Conservation (phyloP, 1,140 invertebrate genomes). For the Drosophila athabasca region DNA sequence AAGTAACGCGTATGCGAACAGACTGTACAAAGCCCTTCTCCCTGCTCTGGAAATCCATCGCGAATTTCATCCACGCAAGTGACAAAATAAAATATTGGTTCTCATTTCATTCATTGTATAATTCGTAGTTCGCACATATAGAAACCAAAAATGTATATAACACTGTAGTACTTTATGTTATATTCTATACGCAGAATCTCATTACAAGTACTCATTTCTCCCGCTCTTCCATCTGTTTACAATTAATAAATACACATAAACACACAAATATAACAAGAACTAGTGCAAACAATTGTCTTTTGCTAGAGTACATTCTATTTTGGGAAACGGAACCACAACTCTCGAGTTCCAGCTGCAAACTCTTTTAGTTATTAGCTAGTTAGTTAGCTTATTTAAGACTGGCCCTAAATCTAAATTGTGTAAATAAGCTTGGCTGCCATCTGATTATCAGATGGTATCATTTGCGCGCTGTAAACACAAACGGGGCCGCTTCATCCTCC, state of each 20-base stretch:
- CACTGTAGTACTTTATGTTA: too few species aligned
- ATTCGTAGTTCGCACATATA: too few species aligned
- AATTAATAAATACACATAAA: slow-evolving; percentile 45
- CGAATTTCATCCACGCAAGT: neutral
- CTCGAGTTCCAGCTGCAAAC: slow-evolving; percentile 8
- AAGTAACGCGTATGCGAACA: slow-evolving; percentile 12
- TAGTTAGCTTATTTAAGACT: slow-evolving; percentile 20
- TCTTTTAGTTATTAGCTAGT: slow-evolving; percentile 13
- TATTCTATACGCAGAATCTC: too few species aligned
- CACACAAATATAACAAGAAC: slow-evolving; percentile 22
- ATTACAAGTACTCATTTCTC: too few species aligned
- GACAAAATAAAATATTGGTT: slow-evolving; percentile 6
- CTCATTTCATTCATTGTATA: slow-evolving; percentile 11
- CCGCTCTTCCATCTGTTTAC: neutral
- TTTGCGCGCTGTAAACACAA: slow-evolving; percentile 82
- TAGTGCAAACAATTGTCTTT: slow-evolving; percentile 36
- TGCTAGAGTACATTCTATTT: slow-evolving; percentile 30
- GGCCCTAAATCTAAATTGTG: slow-evolving; percentile 40
- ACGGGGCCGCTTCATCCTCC: slow-evolving; percentile 82
- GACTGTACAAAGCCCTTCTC: slow-evolving; percentile 23
- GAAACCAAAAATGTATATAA: too few species aligned
- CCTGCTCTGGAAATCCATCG: slow-evolving; percentile 32
- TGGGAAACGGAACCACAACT: slow-evolving; percentile 16
- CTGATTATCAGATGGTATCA: slow-evolving; percentile 53
- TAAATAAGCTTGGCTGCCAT: slow-evolving; percentile 15